Percentiles rank a stretch among this genome's conserved stretches.
Conservation (phyloP, 2,113 vertebrate genomes). For the Eudyptes chrysolophus region DNA sequence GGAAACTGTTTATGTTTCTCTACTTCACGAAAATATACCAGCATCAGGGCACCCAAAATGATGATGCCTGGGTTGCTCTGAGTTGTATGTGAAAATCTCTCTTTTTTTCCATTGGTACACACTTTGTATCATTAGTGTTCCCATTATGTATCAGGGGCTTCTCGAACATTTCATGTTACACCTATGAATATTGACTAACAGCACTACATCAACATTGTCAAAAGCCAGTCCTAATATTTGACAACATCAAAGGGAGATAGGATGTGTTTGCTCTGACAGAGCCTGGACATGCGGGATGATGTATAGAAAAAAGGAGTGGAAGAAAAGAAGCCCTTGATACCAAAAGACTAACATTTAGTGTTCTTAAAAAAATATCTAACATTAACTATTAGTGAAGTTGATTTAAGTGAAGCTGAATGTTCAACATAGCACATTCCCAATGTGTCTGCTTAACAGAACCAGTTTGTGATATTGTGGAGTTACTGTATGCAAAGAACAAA, state of each 20-base stretch:
- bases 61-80: not conserved
- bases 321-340: not conserved
- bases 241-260: slow-evolving; percentile 12
- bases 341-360: not conserved
- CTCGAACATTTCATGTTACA: slow-evolving; percentile 11
- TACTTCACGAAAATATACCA: slow-evolving; percentile 15
- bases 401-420: slow-evolving; percentile 11
- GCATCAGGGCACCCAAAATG: not conserved
- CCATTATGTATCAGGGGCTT: not conserved
- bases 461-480: not conserved
- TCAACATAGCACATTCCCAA: not conserved
- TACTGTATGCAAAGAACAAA: not conserved
- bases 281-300: not conserved
- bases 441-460: not conserved
- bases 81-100: not conserved
- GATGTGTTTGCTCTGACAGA: not conserved
- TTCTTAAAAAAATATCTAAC: not conserved
- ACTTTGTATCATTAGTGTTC: not conserved
- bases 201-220: not conserved
- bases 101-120: not conserved
- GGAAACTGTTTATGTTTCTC: not conserved
- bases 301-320: not conserved
- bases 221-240: not conserved
- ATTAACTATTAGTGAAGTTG: not conserved
- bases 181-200: slow-evolving; percentile 19